Evolutionary conservation across 1,140 invertebrate genomes (phyloP), one percentile per base, ranked within the genome.

Genomic region (Neomicropteryx cornuta): DNA sequence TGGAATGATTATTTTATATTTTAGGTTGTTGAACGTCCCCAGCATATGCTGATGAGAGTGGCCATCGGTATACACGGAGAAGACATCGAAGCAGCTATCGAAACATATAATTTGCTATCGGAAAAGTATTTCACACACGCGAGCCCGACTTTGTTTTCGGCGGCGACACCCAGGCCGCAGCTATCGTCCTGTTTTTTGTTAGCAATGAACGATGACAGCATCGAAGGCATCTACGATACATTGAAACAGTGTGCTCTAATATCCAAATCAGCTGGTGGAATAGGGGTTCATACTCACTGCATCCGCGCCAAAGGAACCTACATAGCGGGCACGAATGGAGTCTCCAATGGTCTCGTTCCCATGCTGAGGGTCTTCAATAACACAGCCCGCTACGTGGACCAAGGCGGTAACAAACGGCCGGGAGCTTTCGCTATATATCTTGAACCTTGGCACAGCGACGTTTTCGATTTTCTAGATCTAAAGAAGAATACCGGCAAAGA

Each of bases 31-130:
- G 96, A 99, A 60, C 72, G 96, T 28, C 97, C 97, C 0, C 96
- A 99, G 53, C 94, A 99, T 43, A 93, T 99, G 93, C 64, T 99
- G 31, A 99, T 99, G 96, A 70, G 97, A 53, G 95, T 98, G 10
- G 66, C 96, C 17, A 83, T 99, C 43, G 96, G 93, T 11, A 97
- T 99, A 51, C 96, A 99, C 62, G 83, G 83, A 8, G 82, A 94
- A 45, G 86, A 99, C 55, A 87, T 99, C 38, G 86, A 95, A 47
- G 71, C 78, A 18, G 93, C 82, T 17, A 93, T 99, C 48, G 88
- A 97, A 68, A 97, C 96, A 0, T 99, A 99, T 57, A 94, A 99
- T 62, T 72, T 90, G 27, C 66, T 99, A 42, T 98, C 94, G 0
- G 89, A 97, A 56, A 82, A 83, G 52, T 98, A 87, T 72, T 99